Conservation (phyloP, 2,797 vertebrate species). For the Acropternis orthonyx region DNA sequence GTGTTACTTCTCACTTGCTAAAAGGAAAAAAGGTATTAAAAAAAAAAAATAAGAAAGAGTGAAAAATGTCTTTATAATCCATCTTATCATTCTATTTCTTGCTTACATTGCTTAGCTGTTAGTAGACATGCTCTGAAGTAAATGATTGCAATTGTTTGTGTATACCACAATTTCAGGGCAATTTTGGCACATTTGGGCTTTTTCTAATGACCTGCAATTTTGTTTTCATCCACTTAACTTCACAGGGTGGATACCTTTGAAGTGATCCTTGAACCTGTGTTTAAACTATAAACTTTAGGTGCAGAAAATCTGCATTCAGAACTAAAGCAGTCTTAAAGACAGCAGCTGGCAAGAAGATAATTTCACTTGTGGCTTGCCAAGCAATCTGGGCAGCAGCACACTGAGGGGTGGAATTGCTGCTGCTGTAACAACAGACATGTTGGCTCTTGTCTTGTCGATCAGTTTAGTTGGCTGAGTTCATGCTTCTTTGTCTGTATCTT, state of each 20-base stretch:
- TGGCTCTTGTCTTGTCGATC: neutral
- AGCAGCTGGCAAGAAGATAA: conserved; percentile 38
- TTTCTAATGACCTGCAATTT: conserved; percentile 8
- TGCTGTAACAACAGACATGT: neutral
- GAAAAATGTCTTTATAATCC: neutral
- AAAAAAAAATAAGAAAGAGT: neutral
- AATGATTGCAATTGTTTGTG: neutral
- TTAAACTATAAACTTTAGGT: conserved; percentile 56
- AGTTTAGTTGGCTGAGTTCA: neutral
- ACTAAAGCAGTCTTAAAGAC: conserved; percentile 31
- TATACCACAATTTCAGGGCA: neutral
- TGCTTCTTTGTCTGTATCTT: conserved; percentile 44
- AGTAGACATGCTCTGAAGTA: neutral
- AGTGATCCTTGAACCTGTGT: conserved; percentile 33
- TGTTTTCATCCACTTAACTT: conserved; percentile 1
- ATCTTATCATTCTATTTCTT: neutral
- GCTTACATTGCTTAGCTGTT: neutral
- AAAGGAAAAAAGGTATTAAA: neutral
- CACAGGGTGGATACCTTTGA: conserved; percentile 40
- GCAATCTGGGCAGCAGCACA: neutral
- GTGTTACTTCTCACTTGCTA: neutral
- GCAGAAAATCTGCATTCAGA: conserved; percentile 51
- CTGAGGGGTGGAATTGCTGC: neutral
- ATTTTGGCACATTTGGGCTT: neutral
- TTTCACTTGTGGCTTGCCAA: conserved; percentile 40